Evolutionary conservation across 2,113 vertebrate genomes (phyloP).

Genomic region (Ctenodactylus gundi): DNA sequence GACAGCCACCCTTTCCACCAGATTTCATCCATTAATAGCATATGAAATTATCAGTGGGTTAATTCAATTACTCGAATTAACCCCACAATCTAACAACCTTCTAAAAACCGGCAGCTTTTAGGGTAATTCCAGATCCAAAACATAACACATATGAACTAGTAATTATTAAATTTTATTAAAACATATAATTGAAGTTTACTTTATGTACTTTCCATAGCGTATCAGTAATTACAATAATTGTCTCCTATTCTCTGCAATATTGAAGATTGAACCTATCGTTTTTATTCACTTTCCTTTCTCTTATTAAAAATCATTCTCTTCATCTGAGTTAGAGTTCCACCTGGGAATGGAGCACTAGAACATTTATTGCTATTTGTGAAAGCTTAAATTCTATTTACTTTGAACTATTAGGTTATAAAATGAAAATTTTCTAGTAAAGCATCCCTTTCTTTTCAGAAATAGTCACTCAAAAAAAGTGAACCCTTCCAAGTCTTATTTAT

Average conservation of each 20-base stretch:
- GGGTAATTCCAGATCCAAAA: too few relatives aligned
- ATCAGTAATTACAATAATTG: not conserved
- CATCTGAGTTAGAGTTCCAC: not conserved
- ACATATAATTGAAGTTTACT: not conserved
- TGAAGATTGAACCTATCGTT: not conserved
- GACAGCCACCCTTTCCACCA: too few relatives aligned
- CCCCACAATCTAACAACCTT: too few relatives aligned
- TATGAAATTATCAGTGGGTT: too few relatives aligned
- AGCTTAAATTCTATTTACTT: not conserved
- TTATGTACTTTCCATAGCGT: not conserved
- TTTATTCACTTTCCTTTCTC: not conserved
- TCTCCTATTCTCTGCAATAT: not conserved
- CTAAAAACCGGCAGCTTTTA: too few relatives aligned
- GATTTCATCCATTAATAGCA: too few relatives aligned
- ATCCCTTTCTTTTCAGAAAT: not conserved
- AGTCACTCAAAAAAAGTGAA: not conserved
- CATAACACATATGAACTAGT: not conserved
- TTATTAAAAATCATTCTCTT: not conserved
- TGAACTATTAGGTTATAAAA: not conserved
- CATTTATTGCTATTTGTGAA: not conserved
- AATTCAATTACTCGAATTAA: too few relatives aligned
- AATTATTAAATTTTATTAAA: not conserved
- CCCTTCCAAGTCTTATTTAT: not conserved
- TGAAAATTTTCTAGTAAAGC: not conserved
- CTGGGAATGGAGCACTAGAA: not conserved